Evolutionary conservation across 37 sponge, comb jelly and placozoan species (phyloP), one percentile per base, ranked within the genome.

Genomic region (Eunapius fragilis): DNA sequence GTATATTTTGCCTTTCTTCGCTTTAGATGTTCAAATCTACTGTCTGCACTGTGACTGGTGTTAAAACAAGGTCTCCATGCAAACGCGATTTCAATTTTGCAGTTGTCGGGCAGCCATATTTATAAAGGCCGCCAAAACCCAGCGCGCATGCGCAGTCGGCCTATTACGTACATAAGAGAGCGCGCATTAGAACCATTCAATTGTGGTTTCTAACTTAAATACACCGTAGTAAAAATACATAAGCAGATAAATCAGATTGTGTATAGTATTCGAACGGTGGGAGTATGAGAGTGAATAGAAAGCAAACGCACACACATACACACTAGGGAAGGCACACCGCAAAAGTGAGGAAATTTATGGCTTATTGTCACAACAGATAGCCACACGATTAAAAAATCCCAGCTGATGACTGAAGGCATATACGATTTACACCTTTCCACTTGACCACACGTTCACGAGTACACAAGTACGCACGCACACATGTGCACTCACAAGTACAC

Each of bases 91-190:
- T 77, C 50, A 49, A 50, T 32, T 45, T 33, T 45, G 47, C 47
- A 45, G 47, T 45, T 45, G 47, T 45, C 47, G 47, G 47, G 47
- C 47, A 45, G 47, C 70, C 81, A 27, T 30, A 17, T 84, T 85
- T 77, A 77, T 76, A 85, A 77, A 75, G 27, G 77, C 85, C 85
- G 85, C 85, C 78, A 76, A 77, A 76, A 85, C 38, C 25, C 17
- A n/a, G 14, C 37, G 36, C 24, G 68, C 74, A 30, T 67, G 37
- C 50, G 70, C 48, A 38, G 85, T n/a, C 49, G 23, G 7, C 4
- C 9, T 45, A 45, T 45, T 45, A 45, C 47, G 47, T n/a, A 45
- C 47, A 45, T 9, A 9, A 45, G 9, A 45, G 47, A 45, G 47
- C 47, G 47, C 47, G 47, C 47, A 45, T 9, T 45, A 45, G 7